A percentile compares a stretch with the other conserved stretches of the same genome.
Evolutionary conservation across 2,888 invertebrate genomes (phyloP).

Genomic region (Cheiracanthium punctorium): DNA sequence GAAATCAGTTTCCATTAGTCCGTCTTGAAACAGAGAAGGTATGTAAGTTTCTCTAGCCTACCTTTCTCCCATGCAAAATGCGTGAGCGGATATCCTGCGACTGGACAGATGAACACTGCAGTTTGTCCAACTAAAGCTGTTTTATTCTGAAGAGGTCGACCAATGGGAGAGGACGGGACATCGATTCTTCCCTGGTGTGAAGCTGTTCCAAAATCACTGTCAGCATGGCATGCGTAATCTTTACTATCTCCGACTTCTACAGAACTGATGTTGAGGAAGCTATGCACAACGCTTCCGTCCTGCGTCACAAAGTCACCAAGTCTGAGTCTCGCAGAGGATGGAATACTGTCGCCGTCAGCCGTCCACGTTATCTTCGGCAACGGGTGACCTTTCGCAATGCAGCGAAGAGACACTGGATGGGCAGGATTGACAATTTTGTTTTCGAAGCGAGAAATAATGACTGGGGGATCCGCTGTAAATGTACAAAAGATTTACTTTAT

Average conservation of each 20-base stretch:
- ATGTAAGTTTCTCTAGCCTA: too few relatives aligned
- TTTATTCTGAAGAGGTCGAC: constrained; percentile 48
- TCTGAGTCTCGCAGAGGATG: constrained; percentile 72
- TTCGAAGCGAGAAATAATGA: constrained; percentile 49
- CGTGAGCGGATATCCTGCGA: constrained; percentile 60
- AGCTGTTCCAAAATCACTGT: constrained; percentile 52
- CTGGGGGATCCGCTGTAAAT: constrained; percentile 57
- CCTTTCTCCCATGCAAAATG: constrained; percentile 69
- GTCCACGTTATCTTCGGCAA: constrained; percentile 73
- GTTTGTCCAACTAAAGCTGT: constrained; percentile 62
- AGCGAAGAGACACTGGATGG: constrained; percentile 72
- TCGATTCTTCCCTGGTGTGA: constrained; percentile 43
- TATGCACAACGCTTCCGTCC: constrained; percentile 75
- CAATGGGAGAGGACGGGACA: constrained; percentile 62
- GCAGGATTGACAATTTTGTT: constrained; percentile 68
- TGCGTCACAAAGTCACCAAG: constrained; percentile 74
- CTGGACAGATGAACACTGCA: constrained; percentile 55
- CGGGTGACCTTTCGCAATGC: constrained; percentile 73
- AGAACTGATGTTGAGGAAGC: constrained; percentile 73
- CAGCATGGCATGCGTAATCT: constrained; percentile 55
- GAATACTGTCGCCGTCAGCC: constrained; percentile 75
- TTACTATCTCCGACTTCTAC: constrained; percentile 70
- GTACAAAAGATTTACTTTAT: neutral
- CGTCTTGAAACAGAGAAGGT: too few relatives aligned
- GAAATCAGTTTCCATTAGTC: too few relatives aligned